Base-by-base conservation (phyloP, 2,113 vertebrate genomes). In the Rattus rattus region DNA sequence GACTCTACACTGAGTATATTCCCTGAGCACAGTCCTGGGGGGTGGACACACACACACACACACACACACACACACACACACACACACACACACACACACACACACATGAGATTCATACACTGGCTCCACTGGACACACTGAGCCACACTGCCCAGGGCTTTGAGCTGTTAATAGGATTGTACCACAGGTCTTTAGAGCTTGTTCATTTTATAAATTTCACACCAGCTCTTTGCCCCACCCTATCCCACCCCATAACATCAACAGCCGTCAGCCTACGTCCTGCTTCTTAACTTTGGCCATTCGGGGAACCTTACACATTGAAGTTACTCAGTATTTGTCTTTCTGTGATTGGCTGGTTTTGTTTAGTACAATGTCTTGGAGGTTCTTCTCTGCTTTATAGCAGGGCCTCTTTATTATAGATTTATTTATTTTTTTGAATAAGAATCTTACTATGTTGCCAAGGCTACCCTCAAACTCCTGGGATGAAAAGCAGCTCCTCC, bases 191-290 rank as follows among this genome's bases (percentile, higher is more conserved):
- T n/a, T 33, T 87, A 70, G 90, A 76, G 65, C 7, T 14, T 43
- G 30, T 52, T 69, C 4, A 19, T 73, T 39, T 73, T 67, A 14
- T 70, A 43, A 73, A 33, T 24, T 30, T 28, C 69, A 14, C 13
- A 47, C 2, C 47, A 59, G 14, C 0, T 65, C 22, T 8, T 5
- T 4, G 13, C 54, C 30, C 11, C 4, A 69, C 65, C 28, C 12
- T 43, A 33, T 4, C n/a, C 13, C 9, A 2, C 0, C 0, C 13
- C 1, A 6, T 3, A 36, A 22, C 7, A 7, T 39, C 52, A 30
- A 16, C 47, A 33, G 59, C 20, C 61, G 14, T 9, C 26, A 83
- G 16, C 6, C 65, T 30, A n/a, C 4, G 69, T 89, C 36, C 24
- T 79, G 4, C 26, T 81, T 91, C n/a, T 73, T 49, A 17, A 26